Evolutionary conservation across 2,888 invertebrate species (phyloP), one percentile per base, ranked within the genome.

Genomic region (Teleogryllus oceanicus): DNA sequence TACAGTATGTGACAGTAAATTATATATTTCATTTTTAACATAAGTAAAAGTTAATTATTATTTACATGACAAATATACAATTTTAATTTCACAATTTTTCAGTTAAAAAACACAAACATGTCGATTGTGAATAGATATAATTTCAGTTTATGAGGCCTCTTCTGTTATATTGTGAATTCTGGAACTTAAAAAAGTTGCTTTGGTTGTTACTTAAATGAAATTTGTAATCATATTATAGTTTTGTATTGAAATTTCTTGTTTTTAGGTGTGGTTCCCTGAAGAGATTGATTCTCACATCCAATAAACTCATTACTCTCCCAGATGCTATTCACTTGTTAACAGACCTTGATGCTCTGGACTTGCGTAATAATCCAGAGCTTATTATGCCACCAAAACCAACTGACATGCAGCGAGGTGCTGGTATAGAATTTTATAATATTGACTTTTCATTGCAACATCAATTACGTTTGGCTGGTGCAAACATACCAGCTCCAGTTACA

Each of bases 401-500:
- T 20, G 93, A 96, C 86, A 89, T 92, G 50, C 91, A 93, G 83
- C 90, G 92, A 82, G 94, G 95, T 2, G 90, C 94, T 75, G 96
- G 96, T 0, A 88, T 96, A 78, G 95, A 96, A 86, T 99, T 95
- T 88, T 99, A 99, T 87, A 99, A 99, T 85, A 98, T 99, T 81
- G 99, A 99, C 89, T 99, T 99, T 89, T 98, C 98, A 0, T 89
- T 99, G 82, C 96, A 97, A 89, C 94, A 97, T 84, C 99, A 99
- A 87, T 88, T 99, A 80, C 90, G 96, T 83, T 87, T 97, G 83
- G 98, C 98, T 24, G 98, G 98, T 0, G 97, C 97, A 0, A 93
- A 93, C 81, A 92, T 94, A 12, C 93, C 94, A 2, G 90, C 92
- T 79, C 92, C 94, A 2, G 89, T 91, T 12, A 91, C 94, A 74